These are phyloP conservation scores for Chymomyza caudatula DNA, from an alignment of 2,888 invertebrate genomes.

Conservation along the genomic window DNA sequence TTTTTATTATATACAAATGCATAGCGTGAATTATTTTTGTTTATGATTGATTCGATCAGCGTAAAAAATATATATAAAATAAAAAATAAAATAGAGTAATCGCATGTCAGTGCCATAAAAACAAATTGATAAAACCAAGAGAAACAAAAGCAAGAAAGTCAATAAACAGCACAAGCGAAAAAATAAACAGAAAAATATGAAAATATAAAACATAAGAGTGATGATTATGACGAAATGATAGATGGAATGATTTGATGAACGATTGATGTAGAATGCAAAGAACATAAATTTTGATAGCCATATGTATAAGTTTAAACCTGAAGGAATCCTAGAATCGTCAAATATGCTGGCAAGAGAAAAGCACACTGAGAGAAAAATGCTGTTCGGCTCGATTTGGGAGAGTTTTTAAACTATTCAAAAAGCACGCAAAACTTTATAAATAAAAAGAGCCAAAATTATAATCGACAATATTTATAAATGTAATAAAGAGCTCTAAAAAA, in stretches of 20 bases:
- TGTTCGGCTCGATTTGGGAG: too few species aligned
- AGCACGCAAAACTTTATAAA: too few species aligned
- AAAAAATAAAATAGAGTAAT: slow-evolving; percentile 33
- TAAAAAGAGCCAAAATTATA: too few species aligned
- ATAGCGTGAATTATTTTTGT: slow-evolving; percentile 57
- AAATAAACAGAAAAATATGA: slow-evolving; percentile 10
- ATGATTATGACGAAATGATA: slow-evolving; percentile 20
- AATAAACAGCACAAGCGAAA: slow-evolving; percentile 40
- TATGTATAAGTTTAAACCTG: background rate
- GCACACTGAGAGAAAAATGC: background rate
- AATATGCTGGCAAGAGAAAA: background rate
- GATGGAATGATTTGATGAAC: slow-evolving; percentile 22
- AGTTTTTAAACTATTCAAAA: too few species aligned
- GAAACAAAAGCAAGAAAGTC: slow-evolving; percentile 19
- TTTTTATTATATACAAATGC: slow-evolving; percentile 69
- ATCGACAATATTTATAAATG: too few species aligned
- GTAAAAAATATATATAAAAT: slow-evolving; percentile 42
- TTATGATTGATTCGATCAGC: slow-evolving; percentile 30
- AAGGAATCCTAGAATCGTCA: background rate
- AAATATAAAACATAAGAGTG: background rate
- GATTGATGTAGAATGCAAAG: slow-evolving; percentile 15
- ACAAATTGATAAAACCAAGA: slow-evolving; percentile 1
- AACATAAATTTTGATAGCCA: slow-evolving; percentile 17
- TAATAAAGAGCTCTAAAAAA: too few species aligned
- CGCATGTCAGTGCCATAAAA: slow-evolving; percentile 37